A percentile compares a stretch with the other conserved stretches of the same genome.
Evolutionary conservation across 1,140 invertebrate genomes (phyloP).

Genomic region (Sinonovacula constricta): DNA sequence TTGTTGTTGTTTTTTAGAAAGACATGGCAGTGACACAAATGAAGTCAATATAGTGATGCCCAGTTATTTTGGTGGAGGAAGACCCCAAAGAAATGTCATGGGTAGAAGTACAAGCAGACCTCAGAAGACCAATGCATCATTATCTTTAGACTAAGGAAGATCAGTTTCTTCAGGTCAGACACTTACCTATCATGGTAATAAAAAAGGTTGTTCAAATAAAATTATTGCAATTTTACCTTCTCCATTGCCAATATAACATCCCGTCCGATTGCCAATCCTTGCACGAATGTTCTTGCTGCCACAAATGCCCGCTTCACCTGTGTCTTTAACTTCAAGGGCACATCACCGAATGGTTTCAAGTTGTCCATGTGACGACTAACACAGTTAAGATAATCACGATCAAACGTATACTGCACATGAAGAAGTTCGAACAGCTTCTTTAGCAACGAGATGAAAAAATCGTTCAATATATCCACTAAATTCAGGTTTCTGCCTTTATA

Average conservation of each 20-base stretch:
- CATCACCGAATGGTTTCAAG: constrained; percentile 95
- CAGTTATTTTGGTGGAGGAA: too few relatives aligned
- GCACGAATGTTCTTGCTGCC: constrained; percentile 94
- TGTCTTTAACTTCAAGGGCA: constrained; percentile 91
- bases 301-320: constrained; percentile 96
- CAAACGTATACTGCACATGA: constrained; percentile 93
- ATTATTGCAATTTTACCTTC: constrained; percentile 82
- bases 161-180: too few relatives aligned
- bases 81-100: too few relatives aligned
- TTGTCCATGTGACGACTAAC: constrained; percentile 94
- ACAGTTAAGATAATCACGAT: constrained; percentile 90
- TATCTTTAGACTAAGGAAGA: too few relatives aligned
- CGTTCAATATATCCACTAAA: constrained; percentile 91
- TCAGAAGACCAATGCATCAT: too few relatives aligned
- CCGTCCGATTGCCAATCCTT: constrained; percentile 89
- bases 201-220: background rate
- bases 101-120: too few relatives aligned
- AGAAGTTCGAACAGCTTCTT: constrained; percentile 96
- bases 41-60: too few relatives aligned
- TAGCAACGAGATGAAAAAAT: constrained; percentile 95
- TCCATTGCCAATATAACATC: constrained; percentile 91
- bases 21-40: too few relatives aligned
- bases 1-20: too few relatives aligned
- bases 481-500: constrained; percentile 87
- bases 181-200: background rate